Conservation (phyloP, 2,113 vertebrate genomes). For the Triplophysa tibetana region DNA sequence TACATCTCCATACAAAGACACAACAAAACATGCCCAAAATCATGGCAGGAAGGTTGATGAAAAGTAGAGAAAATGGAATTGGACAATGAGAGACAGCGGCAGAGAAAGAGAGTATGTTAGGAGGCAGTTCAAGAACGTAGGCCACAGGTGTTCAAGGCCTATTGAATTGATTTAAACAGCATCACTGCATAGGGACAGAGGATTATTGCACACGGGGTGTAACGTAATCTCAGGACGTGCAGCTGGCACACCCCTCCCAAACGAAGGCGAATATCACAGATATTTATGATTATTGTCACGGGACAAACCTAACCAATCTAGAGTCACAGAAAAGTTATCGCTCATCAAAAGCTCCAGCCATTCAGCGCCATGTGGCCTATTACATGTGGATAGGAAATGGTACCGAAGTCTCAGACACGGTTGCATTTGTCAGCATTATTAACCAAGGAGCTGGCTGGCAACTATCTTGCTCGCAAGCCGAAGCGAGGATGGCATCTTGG, state of each 20-base stretch:
- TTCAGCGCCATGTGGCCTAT: constrained; percentile 41
- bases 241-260: constrained; percentile 24
- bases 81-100: neutral
- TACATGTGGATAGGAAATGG: constrained; percentile 51
- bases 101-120: neutral
- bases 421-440: constrained; percentile 58
- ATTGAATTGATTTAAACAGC: constrained; percentile 30
- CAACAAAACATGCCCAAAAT: neutral
- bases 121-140: neutral
- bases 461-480: constrained; percentile 58
- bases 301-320: constrained; percentile 39
- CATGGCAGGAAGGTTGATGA: neutral
- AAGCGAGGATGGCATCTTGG: constrained; percentile 56
- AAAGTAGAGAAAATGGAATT: neutral
- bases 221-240: constrained; percentile 40
- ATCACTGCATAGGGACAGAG: neutral
- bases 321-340: constrained; percentile 21
- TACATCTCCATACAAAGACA: too few relatives aligned
- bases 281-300: constrained; percentile 48
- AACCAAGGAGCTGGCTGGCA: constrained; percentile 61
- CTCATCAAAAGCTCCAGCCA: constrained; percentile 46
- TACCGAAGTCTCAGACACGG: constrained; percentile 15
- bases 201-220: constrained; percentile 16
- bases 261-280: constrained; percentile 22
- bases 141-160: constrained; percentile 32